These are phyloP conservation scores for Drosophila pruinosa DNA, from an alignment of 1,140 invertebrate genomes.

Conservation along the genomic window DNA sequence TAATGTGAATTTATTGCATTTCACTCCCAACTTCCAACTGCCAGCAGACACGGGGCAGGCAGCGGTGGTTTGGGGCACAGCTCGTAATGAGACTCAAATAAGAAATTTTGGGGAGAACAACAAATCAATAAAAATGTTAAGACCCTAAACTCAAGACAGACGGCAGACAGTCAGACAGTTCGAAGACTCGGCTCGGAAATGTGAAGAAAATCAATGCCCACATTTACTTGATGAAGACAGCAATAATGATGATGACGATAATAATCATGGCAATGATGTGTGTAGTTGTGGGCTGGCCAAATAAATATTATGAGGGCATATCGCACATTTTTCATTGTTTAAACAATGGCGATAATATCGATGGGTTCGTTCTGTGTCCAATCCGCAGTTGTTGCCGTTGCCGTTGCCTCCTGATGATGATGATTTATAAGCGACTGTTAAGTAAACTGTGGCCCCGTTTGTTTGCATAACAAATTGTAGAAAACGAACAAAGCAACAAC, in stretches of 20 bases:
- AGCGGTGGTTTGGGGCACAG: neutral
- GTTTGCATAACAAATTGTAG: conserved; percentile 71
- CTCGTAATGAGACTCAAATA: conserved; percentile 55
- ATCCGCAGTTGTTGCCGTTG: conserved; percentile 16
- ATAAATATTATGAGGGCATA: conserved; percentile 76
- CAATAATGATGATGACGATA: conserved; percentile 26
- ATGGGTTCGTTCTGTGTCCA: conserved; percentile 30
- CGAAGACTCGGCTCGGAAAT: neutral
- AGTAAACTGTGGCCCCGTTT: conserved; percentile 70
- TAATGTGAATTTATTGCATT: conserved; percentile 81
- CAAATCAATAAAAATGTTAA: conserved; percentile 59
- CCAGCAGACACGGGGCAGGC: neutral
- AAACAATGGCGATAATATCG: conserved; percentile 53
- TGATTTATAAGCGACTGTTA: conserved; percentile 67
- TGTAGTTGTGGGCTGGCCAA: conserved; percentile 58
- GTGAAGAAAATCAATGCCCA: conserved; percentile 43
- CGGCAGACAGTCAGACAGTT: no score
- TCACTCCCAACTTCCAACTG: conserved; percentile 19
- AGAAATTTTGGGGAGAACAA: conserved; percentile 14
- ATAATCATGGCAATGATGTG: conserved; percentile 12
- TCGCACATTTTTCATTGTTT: conserved; percentile 61
- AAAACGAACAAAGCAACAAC: conserved; percentile 13
- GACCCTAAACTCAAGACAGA: conserved; percentile 10
- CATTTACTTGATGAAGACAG: conserved; percentile 32
- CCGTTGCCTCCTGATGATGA: conserved; percentile 44